A percentile compares a stretch with the other conserved stretches of the same genome.
phyloP scores from a whole-genome alignment of 2,113 vertebrate genomes.

The Malurus cyaneus region DNA sequence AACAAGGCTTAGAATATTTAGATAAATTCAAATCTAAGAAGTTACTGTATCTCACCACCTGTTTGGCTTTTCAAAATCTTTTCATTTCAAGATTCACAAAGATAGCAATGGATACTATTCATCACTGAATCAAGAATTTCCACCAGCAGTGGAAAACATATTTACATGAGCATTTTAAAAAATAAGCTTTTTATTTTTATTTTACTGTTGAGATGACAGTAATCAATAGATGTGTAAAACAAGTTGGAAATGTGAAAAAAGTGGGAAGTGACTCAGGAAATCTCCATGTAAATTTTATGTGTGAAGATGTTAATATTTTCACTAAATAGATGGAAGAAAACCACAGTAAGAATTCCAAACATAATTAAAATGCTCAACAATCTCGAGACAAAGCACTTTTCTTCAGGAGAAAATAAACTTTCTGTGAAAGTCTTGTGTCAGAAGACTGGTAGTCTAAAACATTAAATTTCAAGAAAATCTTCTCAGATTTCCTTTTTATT shows the following conservation, averaged over 20 bases:
- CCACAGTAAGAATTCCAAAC: neutral
- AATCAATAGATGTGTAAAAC: neutral
- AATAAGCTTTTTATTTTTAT: neutral
- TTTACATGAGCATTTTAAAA: neutral
- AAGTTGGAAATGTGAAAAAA: neutral
- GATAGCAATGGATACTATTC: neutral
- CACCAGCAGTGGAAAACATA: neutral
- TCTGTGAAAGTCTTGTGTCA: neutral
- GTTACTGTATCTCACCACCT: neutral
- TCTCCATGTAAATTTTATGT: neutral
- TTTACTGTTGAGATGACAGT: neutral
- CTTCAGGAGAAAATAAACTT: neutral
- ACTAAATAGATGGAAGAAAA: neutral
- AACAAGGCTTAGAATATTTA: neutral
- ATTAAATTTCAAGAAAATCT: neutral
- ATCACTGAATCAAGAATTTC: conserved; percentile 16
- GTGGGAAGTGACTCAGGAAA: neutral
- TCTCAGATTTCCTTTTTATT: neutral
- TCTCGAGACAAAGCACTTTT: neutral
- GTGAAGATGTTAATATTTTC: neutral
- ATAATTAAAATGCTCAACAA: neutral
- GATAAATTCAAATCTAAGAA: neutral
- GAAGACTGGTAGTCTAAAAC: neutral
- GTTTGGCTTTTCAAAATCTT: neutral
- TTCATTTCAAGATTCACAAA: neutral